Evolutionary conservation across 1,140 invertebrate species (phyloP).

Genomic region (Odontomachus brunneus): DNA sequence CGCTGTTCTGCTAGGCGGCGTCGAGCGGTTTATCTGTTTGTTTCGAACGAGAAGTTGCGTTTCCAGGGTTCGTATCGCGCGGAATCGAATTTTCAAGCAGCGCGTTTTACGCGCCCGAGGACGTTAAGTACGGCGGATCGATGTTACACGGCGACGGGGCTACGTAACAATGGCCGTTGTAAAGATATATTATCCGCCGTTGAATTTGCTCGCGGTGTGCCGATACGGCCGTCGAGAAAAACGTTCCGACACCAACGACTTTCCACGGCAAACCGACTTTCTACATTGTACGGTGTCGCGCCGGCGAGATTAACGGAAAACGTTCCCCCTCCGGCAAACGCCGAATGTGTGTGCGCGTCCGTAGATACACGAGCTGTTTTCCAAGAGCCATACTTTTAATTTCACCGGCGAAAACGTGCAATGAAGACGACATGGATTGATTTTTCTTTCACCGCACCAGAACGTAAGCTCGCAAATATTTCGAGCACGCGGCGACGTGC

Average conservation of each 20-base stretch:
- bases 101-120: slow-evolving; percentile 39
- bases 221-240: slow-evolving; percentile 56
- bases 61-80: slow-evolving; percentile 39
- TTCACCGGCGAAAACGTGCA: no score
- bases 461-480: no score
- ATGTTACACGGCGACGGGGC: slow-evolving; percentile 41
- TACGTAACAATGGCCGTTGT: slow-evolving; percentile 36
- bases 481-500: no score
- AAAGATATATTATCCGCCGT: slow-evolving; percentile 58
- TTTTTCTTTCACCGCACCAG: no score
- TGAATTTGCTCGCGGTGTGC: slow-evolving; percentile 48
- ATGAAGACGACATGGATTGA: no score
- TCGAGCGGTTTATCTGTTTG: slow-evolving; percentile 41
- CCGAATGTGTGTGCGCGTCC: not conserved
- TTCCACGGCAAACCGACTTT: slow-evolving; percentile 36
- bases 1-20: not conserved
- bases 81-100: slow-evolving; percentile 43
- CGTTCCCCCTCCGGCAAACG: slow-evolving; percentile 22
- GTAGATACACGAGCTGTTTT: not conserved
- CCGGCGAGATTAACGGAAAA: slow-evolving; percentile 44
- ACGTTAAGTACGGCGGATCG: slow-evolving; percentile 53
- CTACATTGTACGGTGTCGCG: slow-evolving; percentile 50
- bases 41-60: slow-evolving; percentile 38
- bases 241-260: slow-evolving; percentile 49
- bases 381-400: not conserved